Evolutionary conservation across 2,113 vertebrate genomes (phyloP).

Genomic region (Corvus hawaiiensis): DNA sequence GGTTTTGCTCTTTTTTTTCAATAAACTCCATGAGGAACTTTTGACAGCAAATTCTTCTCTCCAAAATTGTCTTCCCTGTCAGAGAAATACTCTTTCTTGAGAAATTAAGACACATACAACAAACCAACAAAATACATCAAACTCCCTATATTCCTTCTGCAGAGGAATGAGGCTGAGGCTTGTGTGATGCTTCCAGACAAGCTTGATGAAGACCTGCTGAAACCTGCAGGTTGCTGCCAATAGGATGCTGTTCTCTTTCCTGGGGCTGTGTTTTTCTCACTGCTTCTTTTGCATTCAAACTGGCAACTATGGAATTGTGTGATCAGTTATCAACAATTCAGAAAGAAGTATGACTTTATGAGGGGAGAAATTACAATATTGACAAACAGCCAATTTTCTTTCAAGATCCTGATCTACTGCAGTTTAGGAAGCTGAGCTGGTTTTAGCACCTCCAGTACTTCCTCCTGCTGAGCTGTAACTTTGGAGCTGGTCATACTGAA

Average conservation of each 20-base stretch:
- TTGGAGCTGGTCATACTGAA: background rate
- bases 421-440: background rate
- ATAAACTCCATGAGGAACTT: background rate
- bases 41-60: background rate
- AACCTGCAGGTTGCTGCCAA: background rate
- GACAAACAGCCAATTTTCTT: background rate
- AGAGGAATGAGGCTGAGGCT: background rate
- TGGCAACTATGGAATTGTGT: background rate
- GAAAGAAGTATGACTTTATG: background rate
- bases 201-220: background rate
- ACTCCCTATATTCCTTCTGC: background rate
- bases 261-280: background rate
- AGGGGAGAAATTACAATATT: background rate
- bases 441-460: background rate
- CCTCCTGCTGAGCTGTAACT: background rate
- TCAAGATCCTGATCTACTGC: background rate
- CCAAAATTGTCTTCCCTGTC: background rate
- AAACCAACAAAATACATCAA: background rate
- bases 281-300: background rate
- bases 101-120: background rate
- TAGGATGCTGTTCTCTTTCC: background rate
- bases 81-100: background rate
- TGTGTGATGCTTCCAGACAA: background rate
- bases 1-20: background rate
- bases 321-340: background rate